phyloP scores from a whole-genome alignment of 2,797 vertebrate species.

The Helarctos malayanus region DNA sequence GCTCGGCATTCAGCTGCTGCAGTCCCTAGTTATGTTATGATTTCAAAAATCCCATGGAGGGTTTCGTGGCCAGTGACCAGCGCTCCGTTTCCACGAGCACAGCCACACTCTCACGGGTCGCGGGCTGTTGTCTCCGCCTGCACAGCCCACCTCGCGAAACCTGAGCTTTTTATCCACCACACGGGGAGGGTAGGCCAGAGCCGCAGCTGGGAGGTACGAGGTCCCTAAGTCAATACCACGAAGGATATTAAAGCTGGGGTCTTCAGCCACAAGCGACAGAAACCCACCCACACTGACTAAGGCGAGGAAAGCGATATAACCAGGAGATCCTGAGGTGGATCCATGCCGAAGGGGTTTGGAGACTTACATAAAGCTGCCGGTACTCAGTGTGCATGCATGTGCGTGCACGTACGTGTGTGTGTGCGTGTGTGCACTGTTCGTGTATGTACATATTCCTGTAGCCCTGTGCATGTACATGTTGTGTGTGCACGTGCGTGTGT shows the following conservation, averaged over 20 bases:
- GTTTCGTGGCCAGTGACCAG: neutral
- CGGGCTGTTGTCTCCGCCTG: neutral
- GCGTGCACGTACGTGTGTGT: accelerated
- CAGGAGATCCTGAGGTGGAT: neutral
- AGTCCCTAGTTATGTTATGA: neutral
- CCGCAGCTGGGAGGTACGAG: neutral
- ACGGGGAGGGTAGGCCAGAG: accelerated
- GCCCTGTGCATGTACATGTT: no score
- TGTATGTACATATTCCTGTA: no score
- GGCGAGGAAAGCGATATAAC: neutral
- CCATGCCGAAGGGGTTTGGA: neutral
- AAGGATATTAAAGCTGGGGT: neutral
- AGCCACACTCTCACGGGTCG: neutral
- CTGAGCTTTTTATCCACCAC: neutral
- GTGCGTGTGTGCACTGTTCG: no score
- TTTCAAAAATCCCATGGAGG: neutral
- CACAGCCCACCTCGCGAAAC: neutral
- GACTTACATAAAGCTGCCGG: neutral
- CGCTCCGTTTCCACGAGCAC: neutral
- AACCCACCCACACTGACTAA: neutral
- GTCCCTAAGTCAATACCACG: neutral
- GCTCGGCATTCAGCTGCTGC: neutral
- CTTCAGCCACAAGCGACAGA: neutral
- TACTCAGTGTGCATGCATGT: neutral
- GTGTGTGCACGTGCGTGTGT: neutral